Percentiles rank a stretch among this genome's conserved stretches.
These are phyloP conservation scores for Phrynocephalus guinanensis DNA, from an alignment of 2,797 vertebrate genomes.

Conservation along the genomic window DNA sequence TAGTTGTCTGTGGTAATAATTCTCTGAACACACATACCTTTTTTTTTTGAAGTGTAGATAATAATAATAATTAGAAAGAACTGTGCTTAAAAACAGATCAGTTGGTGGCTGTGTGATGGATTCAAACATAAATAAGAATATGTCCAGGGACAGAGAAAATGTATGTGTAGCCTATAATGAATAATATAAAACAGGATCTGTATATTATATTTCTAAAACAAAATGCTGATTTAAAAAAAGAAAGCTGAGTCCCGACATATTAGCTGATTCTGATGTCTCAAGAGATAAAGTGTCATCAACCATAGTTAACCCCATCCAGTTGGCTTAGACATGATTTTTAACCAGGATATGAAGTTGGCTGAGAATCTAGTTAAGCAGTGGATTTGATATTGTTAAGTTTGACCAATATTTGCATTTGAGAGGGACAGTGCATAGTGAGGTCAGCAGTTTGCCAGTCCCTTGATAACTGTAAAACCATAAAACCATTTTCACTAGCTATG, in stretches of 20 bases:
- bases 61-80: no score
- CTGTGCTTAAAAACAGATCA: no score
- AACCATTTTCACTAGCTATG: neutral
- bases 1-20: neutral
- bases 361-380: neutral
- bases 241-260: neutral
- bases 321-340: neutral
- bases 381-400: neutral
- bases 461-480: neutral
- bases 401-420: neutral
- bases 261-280: neutral
- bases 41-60: no score
- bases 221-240: no score
- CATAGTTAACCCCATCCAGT: neutral
- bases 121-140: no score
- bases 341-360: neutral
- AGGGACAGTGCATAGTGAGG: neutral
- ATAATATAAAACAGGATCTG: no score
- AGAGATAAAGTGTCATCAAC: neutral
- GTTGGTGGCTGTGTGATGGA: no score
- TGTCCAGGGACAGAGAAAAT: no score
- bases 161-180: no score
- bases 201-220: no score
- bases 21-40: no score
- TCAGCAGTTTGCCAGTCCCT: no score